A percentile compares a stretch with the other conserved stretches of the same genome.
These are phyloP conservation scores for Gallinago stenura DNA, from an alignment of 2,797 vertebrate genomes.

Conservation along the genomic window DNA sequence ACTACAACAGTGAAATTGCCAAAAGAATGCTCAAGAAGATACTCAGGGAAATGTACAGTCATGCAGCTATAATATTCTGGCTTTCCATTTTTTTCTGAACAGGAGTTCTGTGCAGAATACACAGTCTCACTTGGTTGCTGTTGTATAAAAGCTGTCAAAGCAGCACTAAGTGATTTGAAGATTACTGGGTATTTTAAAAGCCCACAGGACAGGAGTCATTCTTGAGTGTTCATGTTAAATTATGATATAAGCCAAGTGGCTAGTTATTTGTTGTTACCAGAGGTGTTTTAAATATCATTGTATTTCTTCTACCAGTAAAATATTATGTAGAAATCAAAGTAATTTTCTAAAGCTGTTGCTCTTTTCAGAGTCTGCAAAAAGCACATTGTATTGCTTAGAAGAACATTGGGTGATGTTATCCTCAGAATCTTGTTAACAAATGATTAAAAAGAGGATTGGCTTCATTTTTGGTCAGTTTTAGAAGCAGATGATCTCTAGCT, in stretches of 20 bases:
- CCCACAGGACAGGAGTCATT: background rate
- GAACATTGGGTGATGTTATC: background rate
- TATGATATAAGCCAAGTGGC: background rate
- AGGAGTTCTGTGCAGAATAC: background rate
- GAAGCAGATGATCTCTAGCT: background rate
- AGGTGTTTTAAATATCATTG: background rate
- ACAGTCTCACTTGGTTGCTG: background rate
- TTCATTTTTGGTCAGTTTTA: background rate
- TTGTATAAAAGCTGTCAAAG: slow-evolving; percentile 1
- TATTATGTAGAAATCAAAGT: background rate
- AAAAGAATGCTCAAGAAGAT: background rate
- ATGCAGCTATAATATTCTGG: background rate
- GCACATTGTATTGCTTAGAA: background rate
- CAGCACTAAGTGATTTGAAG: background rate
- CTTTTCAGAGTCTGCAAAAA: background rate
- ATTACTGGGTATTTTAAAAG: background rate
- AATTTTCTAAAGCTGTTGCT: background rate
- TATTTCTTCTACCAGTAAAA: background rate
- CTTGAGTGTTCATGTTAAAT: background rate
- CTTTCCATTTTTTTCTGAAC: background rate
- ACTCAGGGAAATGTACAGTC: background rate
- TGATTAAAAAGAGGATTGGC: background rate
- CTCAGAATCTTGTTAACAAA: background rate
- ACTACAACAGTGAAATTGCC: background rate
- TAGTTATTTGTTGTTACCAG: background rate